Evolutionary conservation across 2,797 vertebrate species (phyloP).

Genomic region (Schizopygopsis malacanthus): DNA sequence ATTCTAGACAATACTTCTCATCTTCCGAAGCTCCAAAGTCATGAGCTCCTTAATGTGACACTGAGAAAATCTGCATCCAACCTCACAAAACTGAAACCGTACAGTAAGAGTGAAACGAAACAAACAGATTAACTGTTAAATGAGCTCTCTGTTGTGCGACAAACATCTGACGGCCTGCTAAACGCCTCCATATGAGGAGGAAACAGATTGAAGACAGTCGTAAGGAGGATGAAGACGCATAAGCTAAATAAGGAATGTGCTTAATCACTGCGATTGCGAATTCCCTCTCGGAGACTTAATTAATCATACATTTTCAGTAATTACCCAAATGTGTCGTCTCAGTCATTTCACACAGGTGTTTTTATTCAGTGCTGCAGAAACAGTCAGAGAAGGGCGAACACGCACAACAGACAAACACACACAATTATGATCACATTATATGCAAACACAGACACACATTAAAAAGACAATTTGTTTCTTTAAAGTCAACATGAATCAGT

Average conservation of each 20-base stretch:
- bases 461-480: not conserved
- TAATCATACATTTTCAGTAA: constrained; percentile 53
- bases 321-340: constrained; percentile 46
- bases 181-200: constrained; percentile 23
- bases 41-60: not conserved
- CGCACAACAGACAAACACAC: not conserved
- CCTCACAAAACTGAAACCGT: not conserved
- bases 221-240: constrained; percentile 28
- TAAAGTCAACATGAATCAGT: not conserved
- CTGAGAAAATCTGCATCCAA: not conserved
- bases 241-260: constrained; percentile 58
- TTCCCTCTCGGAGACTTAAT: constrained; percentile 61
- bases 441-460: not conserved
- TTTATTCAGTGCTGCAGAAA: constrained; percentile 14
- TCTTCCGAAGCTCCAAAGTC: not conserved
- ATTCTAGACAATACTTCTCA: not conserved
- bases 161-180: constrained; percentile 16
- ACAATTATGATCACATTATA: not conserved
- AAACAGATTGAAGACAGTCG: constrained; percentile 32
- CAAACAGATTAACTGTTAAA: constrained; percentile 22
- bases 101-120: constrained; percentile 15
- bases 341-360: constrained; percentile 27
- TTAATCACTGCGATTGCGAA: constrained; percentile 60
- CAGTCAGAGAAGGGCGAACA: not conserved
- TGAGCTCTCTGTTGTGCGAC: constrained; percentile 19